Evolutionary conservation across 2,797 vertebrate genomes (phyloP), one percentile per base, ranked within the genome.

Genomic region (Parambassis ranga): DNA sequence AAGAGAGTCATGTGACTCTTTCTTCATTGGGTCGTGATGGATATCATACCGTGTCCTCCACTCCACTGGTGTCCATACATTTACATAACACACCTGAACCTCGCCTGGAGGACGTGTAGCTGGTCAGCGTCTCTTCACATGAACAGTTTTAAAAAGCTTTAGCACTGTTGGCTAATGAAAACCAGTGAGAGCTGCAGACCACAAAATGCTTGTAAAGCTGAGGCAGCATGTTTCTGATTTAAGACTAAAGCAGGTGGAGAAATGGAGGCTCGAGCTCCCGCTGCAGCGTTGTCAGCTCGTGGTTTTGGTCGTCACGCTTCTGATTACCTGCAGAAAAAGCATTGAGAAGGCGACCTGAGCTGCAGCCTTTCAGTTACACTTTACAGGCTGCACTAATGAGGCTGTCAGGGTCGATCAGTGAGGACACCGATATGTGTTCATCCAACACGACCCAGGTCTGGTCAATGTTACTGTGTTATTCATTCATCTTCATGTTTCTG

Each of bases 321-420:
- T 43, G 48, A 59, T 76, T 61, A 71, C 9, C 53, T 53, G 56
- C 41, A 52, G 15, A 47, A 32, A 52, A 32, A 46, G 15, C 31
- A 78, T 82, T 57, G 72, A 61, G 78, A 71, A 36, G 66, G 8
- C 27, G 10, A 0, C 60, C 28, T 32, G 31, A 5, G 16, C 7
- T 4, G 8, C 58, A 42, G 71, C 20, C 15, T 39, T 36, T 50
- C 2, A 44, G 71, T 47, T 39, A 55, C 64, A 60, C 68, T 3
- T 10, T 3, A 0, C 43, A 2, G 26, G 14, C 18, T 14, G 15
- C n/a, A 10, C 27, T 48, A 27, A 65, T 7, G 51, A 56, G 55
- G 20, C 50, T 3, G n/a, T 20, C 47, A 6, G 10, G 0, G 1
- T 10, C 5, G 18, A 56, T 43, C 14, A 26, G 36, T 3, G 22